Evolutionary conservation across 2,888 invertebrate genomes (phyloP).

Genomic region (Choreutis nemorana): DNA sequence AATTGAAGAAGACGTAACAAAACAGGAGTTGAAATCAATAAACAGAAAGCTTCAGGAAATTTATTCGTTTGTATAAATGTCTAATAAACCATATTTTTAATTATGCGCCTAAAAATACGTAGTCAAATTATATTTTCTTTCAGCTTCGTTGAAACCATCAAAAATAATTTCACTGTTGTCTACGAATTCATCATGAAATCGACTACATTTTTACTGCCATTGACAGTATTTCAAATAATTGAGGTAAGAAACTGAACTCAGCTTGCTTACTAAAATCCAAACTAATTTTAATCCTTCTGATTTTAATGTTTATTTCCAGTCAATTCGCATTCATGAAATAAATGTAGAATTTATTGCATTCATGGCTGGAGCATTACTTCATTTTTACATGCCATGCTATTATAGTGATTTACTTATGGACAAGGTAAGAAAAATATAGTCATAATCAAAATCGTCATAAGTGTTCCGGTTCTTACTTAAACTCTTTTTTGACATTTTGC

Average conservation of each 20-base stretch:
- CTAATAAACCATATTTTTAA: conserved; percentile 6
- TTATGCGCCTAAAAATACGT: too few species aligned
- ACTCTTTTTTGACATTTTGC: too few species aligned
- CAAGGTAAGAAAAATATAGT: too few species aligned
- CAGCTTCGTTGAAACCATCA: conserved; percentile 25
- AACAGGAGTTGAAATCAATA: conserved; percentile 24
- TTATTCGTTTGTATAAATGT: conserved; percentile 21
- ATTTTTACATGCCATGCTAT: conserved; percentile 40
- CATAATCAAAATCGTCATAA: too few species aligned
- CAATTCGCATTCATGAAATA: conserved; percentile 18
- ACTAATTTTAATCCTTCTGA: conserved; percentile 5
- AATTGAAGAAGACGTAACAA: conserved; percentile 12
- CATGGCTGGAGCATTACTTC: conserved; percentile 21
- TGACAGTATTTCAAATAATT: conserved; percentile 32
- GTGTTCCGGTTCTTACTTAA: too few species aligned
- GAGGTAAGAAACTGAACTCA: conserved; percentile 20
- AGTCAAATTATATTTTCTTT: conserved; percentile 16
- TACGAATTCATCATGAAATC: conserved; percentile 42
- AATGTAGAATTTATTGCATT: conserved; percentile 35
- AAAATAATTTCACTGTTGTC: conserved; percentile 22
- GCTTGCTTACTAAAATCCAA: conserved; percentile 4
- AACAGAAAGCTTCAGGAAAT: conserved; percentile 29
- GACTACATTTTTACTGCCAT: conserved; percentile 33
- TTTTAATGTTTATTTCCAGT: conserved; percentile 19
- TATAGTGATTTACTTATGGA: conserved; percentile 43